A percentile compares a stretch with the other conserved stretches of the same genome.
Evolutionary conservation across 2,888 invertebrate species (phyloP).

Genomic region (Rhagium mordax): DNA sequence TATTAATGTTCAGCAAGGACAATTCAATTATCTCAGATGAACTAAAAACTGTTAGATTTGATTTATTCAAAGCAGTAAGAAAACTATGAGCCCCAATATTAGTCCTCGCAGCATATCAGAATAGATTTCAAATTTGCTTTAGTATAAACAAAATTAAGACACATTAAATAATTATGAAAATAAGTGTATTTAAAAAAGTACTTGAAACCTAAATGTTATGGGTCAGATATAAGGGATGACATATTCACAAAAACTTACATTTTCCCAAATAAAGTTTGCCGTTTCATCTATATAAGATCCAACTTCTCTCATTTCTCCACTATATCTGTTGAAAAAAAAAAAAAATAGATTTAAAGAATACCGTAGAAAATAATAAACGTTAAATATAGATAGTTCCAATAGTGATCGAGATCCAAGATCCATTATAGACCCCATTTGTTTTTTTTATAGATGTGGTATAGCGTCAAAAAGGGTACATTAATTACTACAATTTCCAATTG

Average conservation of each 20-base stretch:
- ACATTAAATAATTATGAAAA: neutral
- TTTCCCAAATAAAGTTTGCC: conserved; percentile 92
- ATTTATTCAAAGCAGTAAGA: neutral
- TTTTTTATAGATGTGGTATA: no score
- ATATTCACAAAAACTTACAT: conserved; percentile 76
- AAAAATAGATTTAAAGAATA: no score
- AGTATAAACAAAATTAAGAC: conserved; percentile 1
- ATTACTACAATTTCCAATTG: no score
- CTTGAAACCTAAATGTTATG: neutral
- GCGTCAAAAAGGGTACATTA: no score
- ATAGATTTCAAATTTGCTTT: neutral
- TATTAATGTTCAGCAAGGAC: neutral
- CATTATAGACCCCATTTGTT: no score
- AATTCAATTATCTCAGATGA: neutral
- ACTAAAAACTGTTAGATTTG: neutral
- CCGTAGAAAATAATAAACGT: no score
- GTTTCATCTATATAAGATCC: conserved; percentile 90
- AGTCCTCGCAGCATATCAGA: neutral
- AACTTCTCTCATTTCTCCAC: conserved; percentile 91
- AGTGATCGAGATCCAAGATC: no score
- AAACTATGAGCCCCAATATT: neutral
- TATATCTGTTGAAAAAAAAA: conserved; percentile 78
- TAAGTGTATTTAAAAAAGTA: neutral
- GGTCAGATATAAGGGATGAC: neutral
- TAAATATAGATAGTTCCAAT: no score